Base-by-base conservation (phyloP, 2,797 vertebrate species). In the Liparis tanakae region DNA sequence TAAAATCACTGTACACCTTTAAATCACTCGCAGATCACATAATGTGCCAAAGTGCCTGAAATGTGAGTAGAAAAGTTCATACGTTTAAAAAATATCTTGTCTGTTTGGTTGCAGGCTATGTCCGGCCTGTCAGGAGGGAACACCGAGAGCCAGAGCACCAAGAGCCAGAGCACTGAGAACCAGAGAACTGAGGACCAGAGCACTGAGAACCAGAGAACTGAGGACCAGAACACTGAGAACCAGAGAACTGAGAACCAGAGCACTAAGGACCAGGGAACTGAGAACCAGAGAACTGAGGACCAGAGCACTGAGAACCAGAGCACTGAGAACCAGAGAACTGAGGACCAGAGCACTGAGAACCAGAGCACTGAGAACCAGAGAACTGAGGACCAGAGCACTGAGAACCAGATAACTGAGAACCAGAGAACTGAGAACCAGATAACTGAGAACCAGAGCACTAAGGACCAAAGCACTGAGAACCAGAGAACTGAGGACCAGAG, bases 81-180 rank as follows among this genome's bases (percentile, higher is more conserved):
- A 5, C 36, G 22, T 77, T 10, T 37, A 10, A 37, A 37, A 37
- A 36, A 36, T 2, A 36, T 63, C 3, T 34, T 41, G 7, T 74
- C 12, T 82, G 36, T 80, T 18, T 79, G 36, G 41, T 81, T 82
- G 7, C 81, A 94, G 94, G 86, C 81, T 66, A 76, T 87, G 67
- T 79, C 86, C 13, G 87, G 73, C n/a, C 75, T 84, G 46, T 86
- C 89, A 30, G 82, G 7, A 60, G 53, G 67, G 30, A 85, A 25
- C 61, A 70, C 36, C 12, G 71, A 76, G 71, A 39, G 18, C 25
- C 25, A 30, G 25, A 30, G 25, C 61, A 70, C 36, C 12, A 70
- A 76, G 71, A 36, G 14, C 3, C 33, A 85, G 17, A 68, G 34
- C 63, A 71, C 33, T 17, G 71, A 77, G 48, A 78, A 30, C 25